Conservation (phyloP, 2,113 vertebrate species). For the Enhydra lutris region DNA sequence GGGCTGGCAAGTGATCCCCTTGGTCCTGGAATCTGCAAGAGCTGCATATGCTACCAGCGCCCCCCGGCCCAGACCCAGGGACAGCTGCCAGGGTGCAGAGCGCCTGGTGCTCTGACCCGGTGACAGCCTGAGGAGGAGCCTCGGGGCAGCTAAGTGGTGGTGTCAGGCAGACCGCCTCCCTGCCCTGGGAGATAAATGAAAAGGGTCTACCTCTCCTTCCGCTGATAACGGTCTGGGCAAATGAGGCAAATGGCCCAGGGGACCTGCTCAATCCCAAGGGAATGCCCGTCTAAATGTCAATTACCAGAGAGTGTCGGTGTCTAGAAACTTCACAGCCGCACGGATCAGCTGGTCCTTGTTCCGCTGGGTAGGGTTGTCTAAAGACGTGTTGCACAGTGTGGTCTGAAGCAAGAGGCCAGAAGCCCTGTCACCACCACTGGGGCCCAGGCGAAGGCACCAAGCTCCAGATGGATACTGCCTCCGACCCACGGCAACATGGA, state of each 20-base stretch:
- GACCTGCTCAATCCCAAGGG: not conserved
- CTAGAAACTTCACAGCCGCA: slow-evolving; percentile 93
- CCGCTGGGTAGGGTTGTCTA: slow-evolving; percentile 94
- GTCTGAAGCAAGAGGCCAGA: slow-evolving; percentile 83
- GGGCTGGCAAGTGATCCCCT: not conserved
- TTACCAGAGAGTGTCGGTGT: slow-evolving; percentile 97
- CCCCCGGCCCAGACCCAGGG: not conserved
- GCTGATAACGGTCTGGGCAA: not conserved
- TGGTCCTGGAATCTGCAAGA: not conserved
- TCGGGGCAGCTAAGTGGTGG: not conserved
- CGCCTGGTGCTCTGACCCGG: not conserved
- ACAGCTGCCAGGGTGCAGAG: not conserved
- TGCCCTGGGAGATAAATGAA: not conserved
- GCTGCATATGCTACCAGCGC: no score
- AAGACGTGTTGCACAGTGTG: slow-evolving; percentile 94
- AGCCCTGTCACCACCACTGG: not conserved
- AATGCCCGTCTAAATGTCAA: not conserved
- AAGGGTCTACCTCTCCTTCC: not conserved
- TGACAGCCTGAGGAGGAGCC: not conserved
- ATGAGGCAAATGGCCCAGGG: not conserved
- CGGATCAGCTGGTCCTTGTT: slow-evolving; percentile 90
- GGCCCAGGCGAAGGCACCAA: not conserved
- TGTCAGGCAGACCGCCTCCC: not conserved
- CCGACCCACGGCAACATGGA: not conserved
- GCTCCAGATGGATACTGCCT: not conserved